Evolutionary conservation across 2,888 invertebrate species (phyloP), one percentile per base, ranked within the genome.

Genomic region (Aleiodes alternator): DNA sequence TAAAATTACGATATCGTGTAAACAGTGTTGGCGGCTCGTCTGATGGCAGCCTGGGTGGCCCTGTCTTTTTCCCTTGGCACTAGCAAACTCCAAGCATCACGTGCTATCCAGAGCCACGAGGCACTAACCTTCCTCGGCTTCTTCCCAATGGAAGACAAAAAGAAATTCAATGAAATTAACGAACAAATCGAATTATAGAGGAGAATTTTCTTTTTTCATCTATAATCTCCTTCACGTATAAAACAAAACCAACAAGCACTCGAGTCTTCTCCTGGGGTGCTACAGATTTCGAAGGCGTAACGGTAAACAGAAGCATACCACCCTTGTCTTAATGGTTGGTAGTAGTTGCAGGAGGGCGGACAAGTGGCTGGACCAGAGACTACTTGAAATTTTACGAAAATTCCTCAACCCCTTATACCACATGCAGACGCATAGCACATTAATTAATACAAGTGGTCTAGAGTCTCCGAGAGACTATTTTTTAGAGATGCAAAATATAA

Each of bases 21-120:
- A 87, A 87, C 87, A 87, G 82, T 83, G 84, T 85, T 84, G 85
- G 86, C 87, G 87, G 87, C 86, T 79, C 86, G 86, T 87, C 83
- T 87, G 87, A 87, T 87, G 87, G 83, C 85, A 81, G 86, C 86
- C 77, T 87, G 87, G 87, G 87, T 87, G 87, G 87, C 85, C 87
- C 84, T 71, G 75, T 73, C 71, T 70, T 55, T 59, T 72, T 78
- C 75, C 68, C 75, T 75, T 76, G 50, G 69, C 77, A 57, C 61
- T 48, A 43, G 70, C 51, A 61, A 72, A 66, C 48, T 69, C 34
- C 64, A 57, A 55, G 76, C 81, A 78, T 86, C 87, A 87, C 85
- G 84, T 87, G 87, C 83, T 87, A 80, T 74, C 82, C 85, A 85
- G 84, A 84, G 84, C 82, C 72, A 66, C 53, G 69, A 61, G 78